Evolutionary conservation across 1,140 invertebrate species (phyloP).

Genomic region (Goniozus legneri): DNA sequence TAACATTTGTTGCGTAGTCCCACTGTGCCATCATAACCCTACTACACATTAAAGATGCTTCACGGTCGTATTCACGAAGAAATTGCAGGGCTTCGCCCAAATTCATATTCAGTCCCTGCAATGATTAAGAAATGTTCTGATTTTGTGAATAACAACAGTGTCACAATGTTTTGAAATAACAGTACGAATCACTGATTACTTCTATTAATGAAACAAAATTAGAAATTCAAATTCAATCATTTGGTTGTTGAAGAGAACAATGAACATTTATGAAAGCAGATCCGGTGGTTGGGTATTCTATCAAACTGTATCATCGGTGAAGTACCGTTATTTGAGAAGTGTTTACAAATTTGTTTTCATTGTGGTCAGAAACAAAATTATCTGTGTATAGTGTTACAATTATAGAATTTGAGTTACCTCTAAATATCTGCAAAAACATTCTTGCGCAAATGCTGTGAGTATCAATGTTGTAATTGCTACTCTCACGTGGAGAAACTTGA

Average conservation of each 20-base stretch:
- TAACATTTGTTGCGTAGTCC: constrained; percentile 77
- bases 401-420: too few relatives aligned
- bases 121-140: too few relatives aligned
- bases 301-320: constrained; percentile 30
- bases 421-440: constrained; percentile 25
- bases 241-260: constrained; percentile 20
- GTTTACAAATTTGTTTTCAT: not conserved
- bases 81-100: constrained; percentile 68
- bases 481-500: too few relatives aligned
- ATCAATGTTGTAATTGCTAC: constrained; percentile 10
- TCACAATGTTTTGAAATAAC: too few relatives aligned
- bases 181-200: too few relatives aligned
- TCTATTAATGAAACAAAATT: too few relatives aligned
- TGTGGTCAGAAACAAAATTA: too few relatives aligned
- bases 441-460: constrained; percentile 5
- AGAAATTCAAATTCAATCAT: constrained; percentile 17
- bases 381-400: too few relatives aligned
- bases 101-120: constrained; percentile 68
- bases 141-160: too few relatives aligned
- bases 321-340: constrained; percentile 29
- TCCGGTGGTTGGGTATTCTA: constrained; percentile 14
- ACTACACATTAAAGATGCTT: constrained; percentile 70
- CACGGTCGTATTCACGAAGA: constrained; percentile 68
- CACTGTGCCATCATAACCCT: constrained; percentile 69
- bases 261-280: constrained; percentile 18